Conservation (phyloP, 2,113 vertebrate species). For the Halcyon malimbica region DNA sequence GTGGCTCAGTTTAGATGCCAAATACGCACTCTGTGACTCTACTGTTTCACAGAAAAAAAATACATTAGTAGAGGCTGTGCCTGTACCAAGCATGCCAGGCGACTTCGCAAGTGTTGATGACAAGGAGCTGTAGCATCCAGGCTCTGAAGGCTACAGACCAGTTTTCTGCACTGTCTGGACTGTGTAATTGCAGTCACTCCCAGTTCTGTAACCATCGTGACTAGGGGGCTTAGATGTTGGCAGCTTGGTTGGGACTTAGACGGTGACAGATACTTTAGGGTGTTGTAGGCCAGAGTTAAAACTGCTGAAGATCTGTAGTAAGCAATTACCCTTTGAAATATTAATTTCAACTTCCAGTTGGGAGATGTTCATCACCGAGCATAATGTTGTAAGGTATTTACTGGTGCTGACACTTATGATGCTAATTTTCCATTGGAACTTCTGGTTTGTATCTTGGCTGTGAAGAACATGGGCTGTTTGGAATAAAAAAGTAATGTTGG, state of each 20-base stretch:
- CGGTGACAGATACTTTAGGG: not conserved
- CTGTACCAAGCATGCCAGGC: not conserved
- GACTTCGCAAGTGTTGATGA: not conserved
- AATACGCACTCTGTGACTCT: no score
- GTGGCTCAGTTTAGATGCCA: not conserved
- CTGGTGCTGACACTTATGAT: not conserved
- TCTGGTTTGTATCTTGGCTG: not conserved
- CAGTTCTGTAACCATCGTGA: fast-evolving
- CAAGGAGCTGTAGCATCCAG: not conserved
- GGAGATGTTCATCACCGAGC: not conserved
- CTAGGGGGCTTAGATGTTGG: not conserved
- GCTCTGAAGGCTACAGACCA: not conserved
- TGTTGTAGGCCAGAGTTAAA: not conserved
- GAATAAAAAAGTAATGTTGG: not conserved
- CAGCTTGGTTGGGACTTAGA: not conserved
- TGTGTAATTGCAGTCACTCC: not conserved
- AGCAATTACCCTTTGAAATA: not conserved
- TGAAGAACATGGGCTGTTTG: not conserved
- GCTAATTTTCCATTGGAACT: not conserved
- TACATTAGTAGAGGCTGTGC: not conserved
- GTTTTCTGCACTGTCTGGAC: not conserved
- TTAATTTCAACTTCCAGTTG: not conserved
- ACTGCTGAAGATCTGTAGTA: not conserved
- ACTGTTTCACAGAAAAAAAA: not conserved
- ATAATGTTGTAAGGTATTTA: not conserved